Evolutionary conservation across 2,888 invertebrate genomes (phyloP).

Genomic region (Bombylius discolor): DNA sequence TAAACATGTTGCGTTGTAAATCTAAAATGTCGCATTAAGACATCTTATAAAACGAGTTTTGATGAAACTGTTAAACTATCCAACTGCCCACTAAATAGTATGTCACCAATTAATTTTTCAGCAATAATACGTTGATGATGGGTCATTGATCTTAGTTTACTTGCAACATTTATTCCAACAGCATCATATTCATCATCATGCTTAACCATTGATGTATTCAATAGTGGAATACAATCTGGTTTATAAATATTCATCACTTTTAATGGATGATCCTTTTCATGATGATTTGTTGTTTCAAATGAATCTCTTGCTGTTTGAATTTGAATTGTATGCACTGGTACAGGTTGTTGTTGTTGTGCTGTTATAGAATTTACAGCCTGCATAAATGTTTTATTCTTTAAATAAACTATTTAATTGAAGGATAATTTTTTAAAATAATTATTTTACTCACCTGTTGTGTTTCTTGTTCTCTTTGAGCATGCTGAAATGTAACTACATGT

Average conservation of each 20-base stretch:
- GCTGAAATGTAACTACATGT: neutral
- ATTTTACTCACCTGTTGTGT: neutral
- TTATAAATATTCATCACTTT: slow-evolving; percentile 2
- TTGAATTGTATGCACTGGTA: neutral
- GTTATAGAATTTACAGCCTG: slow-evolving; percentile 1
- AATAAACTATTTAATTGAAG: no score
- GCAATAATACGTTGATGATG: slow-evolving; percentile 33
- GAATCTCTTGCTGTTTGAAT: neutral
- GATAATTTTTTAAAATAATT: no score
- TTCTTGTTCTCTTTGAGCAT: neutral
- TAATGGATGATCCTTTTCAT: slow-evolving; percentile 1
- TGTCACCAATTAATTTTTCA: slow-evolving; percentile 33
- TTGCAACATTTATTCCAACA: slow-evolving; percentile 32
- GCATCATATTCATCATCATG: slow-evolving; percentile 33
- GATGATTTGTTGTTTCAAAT: neutral
- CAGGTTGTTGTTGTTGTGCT: neutral
- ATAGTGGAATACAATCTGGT: slow-evolving; percentile 2
- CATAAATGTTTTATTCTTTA: neutral
- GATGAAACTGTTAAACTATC: slow-evolving; percentile 30
- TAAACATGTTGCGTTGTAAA: neutral
- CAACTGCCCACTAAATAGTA: slow-evolving; percentile 32
- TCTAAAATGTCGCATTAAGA: neutral
- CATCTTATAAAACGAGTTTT: slow-evolving; percentile 13
- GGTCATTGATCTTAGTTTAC: slow-evolving; percentile 30
- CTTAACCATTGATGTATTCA: neutral